phyloP scores from a whole-genome alignment of 2,113 vertebrate genomes.

The Neolamprologus sp. region DNA sequence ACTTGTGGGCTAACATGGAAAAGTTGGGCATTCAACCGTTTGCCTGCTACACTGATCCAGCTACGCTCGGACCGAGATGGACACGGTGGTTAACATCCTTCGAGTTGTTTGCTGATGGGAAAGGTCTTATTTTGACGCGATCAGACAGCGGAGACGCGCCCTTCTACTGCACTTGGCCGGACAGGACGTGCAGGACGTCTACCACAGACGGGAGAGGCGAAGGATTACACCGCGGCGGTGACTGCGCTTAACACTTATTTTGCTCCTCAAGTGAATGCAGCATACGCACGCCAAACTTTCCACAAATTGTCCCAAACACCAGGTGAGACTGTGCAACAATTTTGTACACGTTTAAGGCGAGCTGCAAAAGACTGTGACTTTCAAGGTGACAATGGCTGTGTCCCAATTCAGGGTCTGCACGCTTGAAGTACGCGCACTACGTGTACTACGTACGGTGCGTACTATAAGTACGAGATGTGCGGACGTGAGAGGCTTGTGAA shows the following conservation, averaged over 20 bases:
- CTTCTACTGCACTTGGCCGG: background rate
- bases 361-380: background rate
- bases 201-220: background rate
- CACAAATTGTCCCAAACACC: background rate
- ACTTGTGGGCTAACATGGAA: background rate
- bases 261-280: rapidly evolving
- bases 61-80: rapidly evolving
- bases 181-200: rapidly evolving
- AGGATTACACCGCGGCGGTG: rapidly evolving
- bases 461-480: too few species aligned
- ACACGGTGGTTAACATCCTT: background rate
- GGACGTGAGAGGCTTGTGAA: too few species aligned
- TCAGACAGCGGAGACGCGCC: background rate
- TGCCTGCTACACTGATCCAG: background rate
- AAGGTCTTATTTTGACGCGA: rapidly evolving
- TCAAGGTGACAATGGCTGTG: background rate
- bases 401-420: too few species aligned
- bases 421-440: too few species aligned
- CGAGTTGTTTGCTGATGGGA: background rate
- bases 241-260: rapidly evolving
- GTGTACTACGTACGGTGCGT: too few species aligned
- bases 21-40: background rate
- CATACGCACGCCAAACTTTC: background rate
- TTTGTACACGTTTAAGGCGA: background rate
- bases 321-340: background rate